Percentiles rank a stretch among this genome's conserved stretches.
phyloP scores from a whole-genome alignment of 2,797 vertebrate genomes.

The Macropus fuliginosus region DNA sequence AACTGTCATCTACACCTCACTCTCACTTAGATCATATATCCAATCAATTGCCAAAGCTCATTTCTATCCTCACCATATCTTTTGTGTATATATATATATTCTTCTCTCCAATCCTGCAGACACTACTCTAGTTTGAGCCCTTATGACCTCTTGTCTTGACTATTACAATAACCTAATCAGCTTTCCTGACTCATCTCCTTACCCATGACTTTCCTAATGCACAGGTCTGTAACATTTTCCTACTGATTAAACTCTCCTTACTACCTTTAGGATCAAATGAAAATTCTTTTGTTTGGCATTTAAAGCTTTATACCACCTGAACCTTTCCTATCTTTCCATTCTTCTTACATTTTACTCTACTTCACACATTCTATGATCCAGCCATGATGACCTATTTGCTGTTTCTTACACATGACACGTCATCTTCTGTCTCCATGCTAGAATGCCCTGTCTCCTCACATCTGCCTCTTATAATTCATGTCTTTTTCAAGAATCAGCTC shows the following conservation, averaged over 20 bases:
- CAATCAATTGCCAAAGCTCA: background rate
- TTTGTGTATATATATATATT: background rate
- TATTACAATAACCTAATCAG: background rate
- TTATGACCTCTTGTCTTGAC: background rate
- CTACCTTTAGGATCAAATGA: background rate
- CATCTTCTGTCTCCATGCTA: background rate
- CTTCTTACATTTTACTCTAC: background rate
- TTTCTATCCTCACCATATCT: background rate
- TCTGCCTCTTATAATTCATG: background rate
- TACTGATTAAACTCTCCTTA: background rate
- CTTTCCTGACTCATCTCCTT: background rate
- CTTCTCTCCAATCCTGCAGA: background rate
- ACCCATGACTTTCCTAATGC: background rate
- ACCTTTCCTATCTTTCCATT: background rate
- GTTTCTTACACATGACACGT: background rate
- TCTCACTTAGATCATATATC: background rate
- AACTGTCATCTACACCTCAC: background rate
- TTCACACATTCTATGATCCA: background rate
- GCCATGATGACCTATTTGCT: background rate
- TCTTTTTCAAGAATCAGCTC: background rate
- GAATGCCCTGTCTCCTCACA: background rate
- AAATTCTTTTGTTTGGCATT: background rate
- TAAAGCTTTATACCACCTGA: background rate
- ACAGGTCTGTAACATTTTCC: background rate
- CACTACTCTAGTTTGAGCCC: background rate